Percentiles rank a stretch among this genome's conserved stretches.
Evolutionary conservation across 2,888 invertebrate genomes (phyloP).

Genomic region (Drosophila meridionalis): DNA sequence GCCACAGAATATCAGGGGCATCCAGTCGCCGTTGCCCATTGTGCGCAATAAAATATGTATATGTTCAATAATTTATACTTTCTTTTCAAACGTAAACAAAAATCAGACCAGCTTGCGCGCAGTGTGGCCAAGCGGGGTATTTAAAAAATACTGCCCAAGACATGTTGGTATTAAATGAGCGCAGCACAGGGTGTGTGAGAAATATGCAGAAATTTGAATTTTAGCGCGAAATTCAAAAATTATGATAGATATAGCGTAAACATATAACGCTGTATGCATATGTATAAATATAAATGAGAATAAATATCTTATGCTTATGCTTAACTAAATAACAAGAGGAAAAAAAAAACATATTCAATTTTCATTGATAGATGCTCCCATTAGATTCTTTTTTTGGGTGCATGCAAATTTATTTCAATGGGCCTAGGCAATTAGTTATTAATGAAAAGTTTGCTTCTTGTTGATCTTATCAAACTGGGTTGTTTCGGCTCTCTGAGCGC

Average conservation of each 20-base stretch:
- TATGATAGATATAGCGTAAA: background rate
- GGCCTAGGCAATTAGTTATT: slow-evolving; percentile 45
- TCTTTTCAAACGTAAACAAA: slow-evolving; percentile 52
- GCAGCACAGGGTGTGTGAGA: slow-evolving; percentile 35
- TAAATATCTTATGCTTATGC: background rate
- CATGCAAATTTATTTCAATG: slow-evolving; percentile 72
- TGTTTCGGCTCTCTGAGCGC: slow-evolving; percentile 41
- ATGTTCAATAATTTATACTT: slow-evolving; percentile 8
- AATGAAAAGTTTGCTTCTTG: slow-evolving; percentile 52
- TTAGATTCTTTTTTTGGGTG: slow-evolving; percentile 65
- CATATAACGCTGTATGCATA: background rate
- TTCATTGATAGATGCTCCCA: slow-evolving; percentile 59
- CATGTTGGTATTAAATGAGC: slow-evolving; percentile 6
- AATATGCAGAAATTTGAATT: slow-evolving; percentile 14
- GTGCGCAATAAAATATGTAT: background rate
- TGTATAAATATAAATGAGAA: background rate
- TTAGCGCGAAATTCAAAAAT: slow-evolving; percentile 3
- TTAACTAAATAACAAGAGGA: background rate
- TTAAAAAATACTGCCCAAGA: slow-evolving; percentile 16
- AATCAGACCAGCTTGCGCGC: slow-evolving; percentile 3
- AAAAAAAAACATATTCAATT: slow-evolving; percentile 26
- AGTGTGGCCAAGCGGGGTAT: slow-evolving; percentile 25
- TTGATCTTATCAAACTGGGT: slow-evolving; percentile 73
- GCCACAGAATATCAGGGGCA: slow-evolving; percentile 88
- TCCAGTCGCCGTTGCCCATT: slow-evolving; percentile 61